Evolutionary conservation across 2,888 invertebrate genomes (phyloP), one percentile per base, ranked within the genome.

Genomic region (Stegana nigrithorax): DNA sequence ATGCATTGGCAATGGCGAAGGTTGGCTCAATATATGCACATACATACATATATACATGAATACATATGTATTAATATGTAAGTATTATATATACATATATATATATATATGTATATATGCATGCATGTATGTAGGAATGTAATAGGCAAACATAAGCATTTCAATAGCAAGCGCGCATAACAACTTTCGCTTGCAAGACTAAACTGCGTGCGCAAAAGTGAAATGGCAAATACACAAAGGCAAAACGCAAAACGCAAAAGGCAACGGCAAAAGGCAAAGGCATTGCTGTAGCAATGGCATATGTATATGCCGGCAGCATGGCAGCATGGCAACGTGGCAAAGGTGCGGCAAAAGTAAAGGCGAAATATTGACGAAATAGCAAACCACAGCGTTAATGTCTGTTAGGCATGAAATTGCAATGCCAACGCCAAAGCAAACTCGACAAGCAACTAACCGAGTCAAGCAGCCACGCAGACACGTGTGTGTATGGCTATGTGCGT

Each of bases 1-100:
- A 75, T 75, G 75, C 79, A 77, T 50, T 79, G 75, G 75, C 75
- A 75, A 79, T 79, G 75, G 53, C 36, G 21, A 36, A 23, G 36
- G 53, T 55, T 55, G 36, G 36, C 32, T 4, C 12, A 7, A 21
- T 14, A 27, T 23, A n/a, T 12, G 23, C 29, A 51, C 29, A 17
- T 44, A 44, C 44, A 44, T 17, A 44, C 12, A 2, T 19, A 44
- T 17, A 17, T 19, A n/a, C n/a, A n/a, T n/a, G n/a, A n/a, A n/a
- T n/a, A 44, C 6, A 44, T 5, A 17, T 44, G 17, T 17, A 17
- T 4, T 44, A 17, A 14, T 44, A 17, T 44, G 17, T 44, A 44
- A 14, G 44, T 6, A 44, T 44, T 21, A 53, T 12, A 25, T 26
- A 26, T 8, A 29, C 51, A 26, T 17, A 4, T 8, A 14, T 2